These are phyloP conservation scores for Megathymus violae DNA, from an alignment of 1,140 invertebrate species.

Conservation along the genomic window DNA sequence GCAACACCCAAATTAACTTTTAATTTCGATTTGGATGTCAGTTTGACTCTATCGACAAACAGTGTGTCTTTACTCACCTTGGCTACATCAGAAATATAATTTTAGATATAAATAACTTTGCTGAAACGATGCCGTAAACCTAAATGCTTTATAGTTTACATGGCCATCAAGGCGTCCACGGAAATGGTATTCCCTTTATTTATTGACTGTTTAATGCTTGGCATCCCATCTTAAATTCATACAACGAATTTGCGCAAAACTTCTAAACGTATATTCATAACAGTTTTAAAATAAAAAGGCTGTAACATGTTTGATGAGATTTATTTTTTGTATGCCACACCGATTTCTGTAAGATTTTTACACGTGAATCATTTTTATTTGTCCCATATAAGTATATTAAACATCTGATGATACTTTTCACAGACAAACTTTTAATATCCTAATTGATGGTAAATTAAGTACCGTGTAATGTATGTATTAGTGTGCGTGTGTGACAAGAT, in stretches of 20 bases:
- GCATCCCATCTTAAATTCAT: slow-evolving; percentile 15
- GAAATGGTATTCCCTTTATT: slow-evolving; percentile 24
- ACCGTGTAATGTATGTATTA: too few species aligned
- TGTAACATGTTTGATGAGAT: too few species aligned
- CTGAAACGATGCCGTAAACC: slow-evolving; percentile 33
- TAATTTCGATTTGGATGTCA: too few species aligned
- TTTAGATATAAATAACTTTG: slow-evolving; percentile 32
- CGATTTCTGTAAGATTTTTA: too few species aligned
- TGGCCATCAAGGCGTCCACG: slow-evolving; percentile 25
- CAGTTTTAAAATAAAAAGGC: not conserved
- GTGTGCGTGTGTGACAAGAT: too few species aligned
- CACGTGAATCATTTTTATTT: too few species aligned
- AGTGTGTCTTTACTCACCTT: slow-evolving; percentile 30
- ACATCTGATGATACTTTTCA: too few species aligned
- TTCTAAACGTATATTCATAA: slow-evolving; percentile 9
- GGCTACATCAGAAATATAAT: slow-evolving; percentile 32
- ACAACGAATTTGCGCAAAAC: slow-evolving; percentile 7
- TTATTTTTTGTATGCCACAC: too few species aligned
- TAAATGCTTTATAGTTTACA: slow-evolving; percentile 34
- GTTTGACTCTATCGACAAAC: slow-evolving; percentile 9
- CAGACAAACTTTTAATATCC: too few species aligned
- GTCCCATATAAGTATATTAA: too few species aligned
- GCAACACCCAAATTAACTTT: too few species aligned
- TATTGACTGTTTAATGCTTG: slow-evolving; percentile 13
- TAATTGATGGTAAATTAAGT: too few species aligned